Base-by-base conservation (phyloP, 2,113 vertebrate genomes). In the Oxygymnocypris stewartii region DNA sequence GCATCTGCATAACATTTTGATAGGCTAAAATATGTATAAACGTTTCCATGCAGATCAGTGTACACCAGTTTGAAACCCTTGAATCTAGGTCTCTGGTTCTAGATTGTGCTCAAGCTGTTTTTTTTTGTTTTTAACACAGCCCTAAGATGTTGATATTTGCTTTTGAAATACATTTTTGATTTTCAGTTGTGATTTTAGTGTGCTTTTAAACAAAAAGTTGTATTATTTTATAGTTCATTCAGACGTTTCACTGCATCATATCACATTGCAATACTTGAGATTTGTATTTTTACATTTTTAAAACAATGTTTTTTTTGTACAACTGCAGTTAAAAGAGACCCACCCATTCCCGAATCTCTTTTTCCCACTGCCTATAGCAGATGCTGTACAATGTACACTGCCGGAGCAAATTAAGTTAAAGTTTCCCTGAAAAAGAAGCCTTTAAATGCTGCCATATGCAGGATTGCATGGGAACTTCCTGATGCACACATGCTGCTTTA, bases 401-500 rank as follows among this genome's bases (percentile, higher is more conserved):
- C 91, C 92, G 92, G 92, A 93, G 93, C 92, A 95, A 94, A 95
- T 95, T 94, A 94, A 94, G 93, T 90, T 93, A 94, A 94, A 94
- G 93, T 89, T 93, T 93, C 92, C 90, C 90, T 93, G 92, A 91
- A 93, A 93, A 94, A 94, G 92, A 93, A 94, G 91, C 92, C 92
- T 92, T 94, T 95, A 95, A 95, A 95, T 94, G 94, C 92, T 95
- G 93, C 95, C 94, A 95, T 94, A 95, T 95, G 95, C 92, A 94
- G 94, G 93, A 94, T 94, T 94, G 94, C 94, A 94, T 94, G 94
- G 93, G 95, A 95, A 95, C 94, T 94, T 95, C 94, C 95, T 94
- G 93, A 93, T 92, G 90, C 93, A 91, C 93, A 94, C 92, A 94
- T 95, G 94, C 93, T 95, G 93, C 91, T 94, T 92, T 91, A 90